Base-by-base conservation (phyloP, 1,140 invertebrate genomes). In the Cydia splendana region DNA sequence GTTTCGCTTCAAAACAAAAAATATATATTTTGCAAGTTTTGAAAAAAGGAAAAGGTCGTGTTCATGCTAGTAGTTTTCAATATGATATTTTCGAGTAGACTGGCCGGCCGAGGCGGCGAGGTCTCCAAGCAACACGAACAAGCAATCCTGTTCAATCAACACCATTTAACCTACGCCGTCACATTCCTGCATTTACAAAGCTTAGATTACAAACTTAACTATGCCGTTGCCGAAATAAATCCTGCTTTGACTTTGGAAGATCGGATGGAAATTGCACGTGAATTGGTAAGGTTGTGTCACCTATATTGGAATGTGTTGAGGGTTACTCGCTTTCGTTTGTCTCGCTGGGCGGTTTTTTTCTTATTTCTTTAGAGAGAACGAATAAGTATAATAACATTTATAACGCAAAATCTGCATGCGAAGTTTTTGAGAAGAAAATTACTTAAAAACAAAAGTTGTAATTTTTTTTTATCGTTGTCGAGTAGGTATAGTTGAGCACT, bases 151-250 rank as follows among this genome's bases (percentile, higher is more conserved):
- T 62, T 62, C 57, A 62, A 62, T 24, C 57, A 62, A 62, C 57
- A 62, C 57, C 57, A 62, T 62, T 62, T 62, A 62, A 62, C 57
- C 57, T 24, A 62, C 57, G 57, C 18, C 20, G 20, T 62, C 20
- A 62, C 18, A 62, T 62, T 62, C 57, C 57, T 62, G 57, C 57
- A 62, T 62, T 62, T 24, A 62, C 57, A 62, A 24, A 62, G 57
- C 57, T 62, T 24, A 62, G 57, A 62, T 62, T 24, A 62, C 57
- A 24, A 62, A 62, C 57, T 62, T 62, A 62, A 10, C 57, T 20
- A 24, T 62, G 57, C 57, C 2, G 57, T 24, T 24, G 18, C 4
- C 57, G 18, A 62, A 62, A 62, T 62, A 62, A 24, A 62, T 12
- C 57, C 57, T 0, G 15, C 18, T 20, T 53, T n/a, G 6, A 53